Conservation (phyloP, 2,797 vertebrate genomes). For the Falco cherrug region DNA sequence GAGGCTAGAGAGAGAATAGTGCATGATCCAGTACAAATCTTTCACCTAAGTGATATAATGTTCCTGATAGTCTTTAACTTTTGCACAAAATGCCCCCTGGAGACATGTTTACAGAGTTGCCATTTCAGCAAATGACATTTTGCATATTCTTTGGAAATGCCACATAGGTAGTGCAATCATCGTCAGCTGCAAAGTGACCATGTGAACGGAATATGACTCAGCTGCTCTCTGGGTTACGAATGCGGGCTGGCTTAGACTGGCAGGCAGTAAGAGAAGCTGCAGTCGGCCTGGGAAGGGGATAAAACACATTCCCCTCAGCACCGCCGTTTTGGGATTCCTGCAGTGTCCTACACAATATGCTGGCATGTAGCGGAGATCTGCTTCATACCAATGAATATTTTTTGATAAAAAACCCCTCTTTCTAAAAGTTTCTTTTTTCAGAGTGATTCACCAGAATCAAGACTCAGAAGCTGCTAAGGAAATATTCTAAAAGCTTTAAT, state of each 20-base stretch:
- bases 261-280: background rate
- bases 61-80: background rate
- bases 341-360: background rate
- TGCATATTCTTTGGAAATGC: background rate
- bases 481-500: background rate
- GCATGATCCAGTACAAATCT: background rate
- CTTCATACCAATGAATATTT: background rate
- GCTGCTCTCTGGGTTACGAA: constrained; percentile 7
- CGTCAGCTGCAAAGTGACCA: background rate
- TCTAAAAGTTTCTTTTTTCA: background rate
- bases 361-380: background rate
- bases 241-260: background rate
- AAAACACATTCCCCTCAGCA: background rate
- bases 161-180: background rate
- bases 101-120: background rate
- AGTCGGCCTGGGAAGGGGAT: background rate
- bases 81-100: background rate
- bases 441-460: background rate
- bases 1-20: background rate
- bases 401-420: background rate
- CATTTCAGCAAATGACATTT: constrained; percentile 3
- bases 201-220: background rate
- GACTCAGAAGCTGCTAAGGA: background rate
- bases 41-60: background rate
- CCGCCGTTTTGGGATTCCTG: background rate